Evolutionary conservation across 1,140 invertebrate genomes (phyloP), one percentile per base, ranked within the genome.

Genomic region (Heliconius eleuchia): DNA sequence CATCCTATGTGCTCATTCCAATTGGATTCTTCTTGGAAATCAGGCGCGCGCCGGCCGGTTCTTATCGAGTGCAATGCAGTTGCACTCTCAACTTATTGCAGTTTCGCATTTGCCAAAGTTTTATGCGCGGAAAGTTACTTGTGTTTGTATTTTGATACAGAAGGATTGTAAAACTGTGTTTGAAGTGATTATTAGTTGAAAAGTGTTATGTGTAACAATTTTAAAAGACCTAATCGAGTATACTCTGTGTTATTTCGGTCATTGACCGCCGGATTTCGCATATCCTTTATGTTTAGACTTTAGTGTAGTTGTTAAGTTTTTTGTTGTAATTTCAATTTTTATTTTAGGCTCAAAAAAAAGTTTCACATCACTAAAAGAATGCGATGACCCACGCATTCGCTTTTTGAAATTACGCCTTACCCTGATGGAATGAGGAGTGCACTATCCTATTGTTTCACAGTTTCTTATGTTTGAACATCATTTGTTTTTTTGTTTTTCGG

Each of bases 401-500:
- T 92, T 92, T 94, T 94, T 92, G 87, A 94, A 94, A 90, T 89
- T 91, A 90, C 83, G 84, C 87, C 88, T 90, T 88, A 89, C 90
- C 88, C 90, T 90, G 89, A 94, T 94, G 92, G 92, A 94, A 94
- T 93, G 92, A 94, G 89, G 91, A 94, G 92, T 92, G 91, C 91
- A 94, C 85, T 88, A 88, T 91, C 89, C 87, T 86, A 93, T 94
- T 93, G 92, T 94, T 93, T 93, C 87, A 92, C 82, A 92, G 87
- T 92, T 93, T 94, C 93, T 89, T 93, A 94, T 93, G 93, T 94
- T 94, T 94, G 92, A 94, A 88, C 89, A 91, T 92, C 92, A 92
- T 93, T 94, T 94, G 92, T 94, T 94, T 94, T 94, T 94, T 94
- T 94, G 93, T 94, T 94, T 94, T 94, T 94, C 92, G 92, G 92